These are phyloP conservation scores for Phrynosoma blainvillii DNA, from an alignment of 2,113 vertebrate species.

Conservation along the genomic window DNA sequence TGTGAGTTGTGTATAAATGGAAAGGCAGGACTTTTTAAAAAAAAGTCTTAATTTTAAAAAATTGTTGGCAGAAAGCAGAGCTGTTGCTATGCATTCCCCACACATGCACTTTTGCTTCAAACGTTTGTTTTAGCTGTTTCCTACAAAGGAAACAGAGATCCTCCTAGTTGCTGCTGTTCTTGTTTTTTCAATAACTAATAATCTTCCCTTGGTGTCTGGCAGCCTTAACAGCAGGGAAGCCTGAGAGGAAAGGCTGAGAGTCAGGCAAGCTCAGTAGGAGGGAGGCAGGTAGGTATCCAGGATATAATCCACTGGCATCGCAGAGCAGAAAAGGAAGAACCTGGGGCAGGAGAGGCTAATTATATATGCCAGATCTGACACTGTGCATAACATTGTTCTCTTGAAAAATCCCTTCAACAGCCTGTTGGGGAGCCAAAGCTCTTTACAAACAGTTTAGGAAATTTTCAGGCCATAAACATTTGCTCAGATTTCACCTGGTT, in stretches of 20 bases:
- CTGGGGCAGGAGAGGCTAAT: background rate
- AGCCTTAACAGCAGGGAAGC: constrained; percentile 32
- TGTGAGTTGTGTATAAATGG: background rate
- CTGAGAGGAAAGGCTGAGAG: background rate
- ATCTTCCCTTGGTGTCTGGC: background rate
- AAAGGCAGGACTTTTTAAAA: background rate
- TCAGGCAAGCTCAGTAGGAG: constrained; percentile 25
- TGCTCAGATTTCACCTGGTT: background rate
- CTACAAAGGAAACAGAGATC: constrained; percentile 23
- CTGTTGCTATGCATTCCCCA: background rate
- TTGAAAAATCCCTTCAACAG: background rate
- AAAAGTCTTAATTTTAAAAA: too few species aligned
- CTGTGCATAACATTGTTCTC: fast-evolving
- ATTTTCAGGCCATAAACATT: constrained; percentile 9
- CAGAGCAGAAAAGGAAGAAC: background rate
- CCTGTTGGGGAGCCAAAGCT: constrained; percentile 17
- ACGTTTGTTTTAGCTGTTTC: constrained; percentile 15
- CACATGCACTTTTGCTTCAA: constrained; percentile 12
- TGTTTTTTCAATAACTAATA: constrained; percentile 1
- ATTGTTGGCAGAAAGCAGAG: background rate
- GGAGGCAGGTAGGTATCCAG: background rate
- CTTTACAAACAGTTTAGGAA: constrained; percentile 13
- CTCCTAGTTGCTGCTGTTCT: background rate
- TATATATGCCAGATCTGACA: fast-evolving
- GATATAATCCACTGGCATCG: constrained; percentile 19